Percentiles rank a stretch among this genome's conserved stretches.
Conservation (phyloP, 1,140 invertebrate genomes). For the Capitella teleta region DNA sequence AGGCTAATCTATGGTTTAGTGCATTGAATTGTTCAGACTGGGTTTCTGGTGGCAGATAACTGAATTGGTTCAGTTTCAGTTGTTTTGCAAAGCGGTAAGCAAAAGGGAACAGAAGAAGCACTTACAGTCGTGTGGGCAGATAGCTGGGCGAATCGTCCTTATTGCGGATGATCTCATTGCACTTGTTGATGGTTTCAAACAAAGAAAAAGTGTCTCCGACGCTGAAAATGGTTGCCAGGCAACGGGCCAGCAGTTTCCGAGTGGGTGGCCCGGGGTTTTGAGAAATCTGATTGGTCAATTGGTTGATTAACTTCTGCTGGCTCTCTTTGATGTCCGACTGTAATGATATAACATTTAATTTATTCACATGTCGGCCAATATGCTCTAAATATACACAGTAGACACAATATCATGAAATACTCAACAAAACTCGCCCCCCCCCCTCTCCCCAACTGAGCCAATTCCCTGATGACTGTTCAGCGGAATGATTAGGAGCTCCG, state of each 20-base stretch:
- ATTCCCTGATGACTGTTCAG: too few species aligned
- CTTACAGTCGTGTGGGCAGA: conserved; percentile 85
- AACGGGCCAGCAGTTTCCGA: conserved; percentile 78
- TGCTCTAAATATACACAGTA: too few species aligned
- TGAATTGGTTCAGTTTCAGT: too few species aligned
- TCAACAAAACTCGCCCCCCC: too few species aligned
- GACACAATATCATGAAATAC: too few species aligned
- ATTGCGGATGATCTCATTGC: conserved; percentile 92
- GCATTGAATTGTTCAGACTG: too few species aligned
- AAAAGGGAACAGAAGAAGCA: conserved; percentile 31
- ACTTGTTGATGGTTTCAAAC: conserved; percentile 95
- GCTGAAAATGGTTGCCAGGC: conserved; percentile 86
- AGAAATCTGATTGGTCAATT: conserved; percentile 77
- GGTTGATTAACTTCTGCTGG: conserved; percentile 89
- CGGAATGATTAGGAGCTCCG: too few species aligned
- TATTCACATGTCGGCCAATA: too few species aligned
- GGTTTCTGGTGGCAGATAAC: too few species aligned
- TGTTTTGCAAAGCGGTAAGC: too few species aligned
- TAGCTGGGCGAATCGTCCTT: conserved; percentile 95
- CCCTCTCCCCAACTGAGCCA: too few species aligned
- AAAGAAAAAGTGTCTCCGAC: conserved; percentile 94
- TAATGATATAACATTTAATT: conserved; percentile 40
- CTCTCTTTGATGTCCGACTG: conserved; percentile 91
- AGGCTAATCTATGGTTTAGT: too few species aligned
- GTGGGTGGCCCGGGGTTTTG: conserved; percentile 82